These are phyloP conservation scores for Cepphus grylle DNA, from an alignment of 2,113 vertebrate genomes.

Conservation along the genomic window DNA sequence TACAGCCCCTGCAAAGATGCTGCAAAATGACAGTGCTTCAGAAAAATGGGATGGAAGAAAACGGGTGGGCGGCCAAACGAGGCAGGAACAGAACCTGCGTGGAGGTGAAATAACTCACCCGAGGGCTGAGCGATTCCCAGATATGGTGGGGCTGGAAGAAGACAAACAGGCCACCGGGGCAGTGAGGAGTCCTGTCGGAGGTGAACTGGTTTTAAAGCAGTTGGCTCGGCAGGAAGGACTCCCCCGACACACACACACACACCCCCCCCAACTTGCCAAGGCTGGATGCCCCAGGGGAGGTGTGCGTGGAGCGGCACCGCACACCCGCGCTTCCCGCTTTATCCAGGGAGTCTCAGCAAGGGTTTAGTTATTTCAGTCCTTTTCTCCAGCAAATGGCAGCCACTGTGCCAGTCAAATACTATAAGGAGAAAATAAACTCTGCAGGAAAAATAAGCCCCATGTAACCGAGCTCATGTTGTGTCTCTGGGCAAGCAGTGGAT, in stretches of 20 bases:
- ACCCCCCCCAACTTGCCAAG: neutral
- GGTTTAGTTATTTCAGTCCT: neutral
- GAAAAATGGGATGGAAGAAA: neutral
- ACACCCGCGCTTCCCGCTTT: fast-evolving
- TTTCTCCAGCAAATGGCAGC: neutral
- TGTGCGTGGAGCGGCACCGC: fast-evolving
- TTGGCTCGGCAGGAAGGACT: neutral
- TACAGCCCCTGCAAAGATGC: neutral
- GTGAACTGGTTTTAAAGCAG: neutral
- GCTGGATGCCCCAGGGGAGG: neutral
- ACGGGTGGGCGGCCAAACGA: fast-evolving
- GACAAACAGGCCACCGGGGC: neutral
- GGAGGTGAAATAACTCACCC: neutral
- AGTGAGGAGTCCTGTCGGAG: neutral
- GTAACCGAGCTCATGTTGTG: neutral
- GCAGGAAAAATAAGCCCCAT: neutral
- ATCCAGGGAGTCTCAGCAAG: neutral
- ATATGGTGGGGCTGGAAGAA: neutral
- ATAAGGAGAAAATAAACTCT: neutral
- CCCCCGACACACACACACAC: too few species aligned
- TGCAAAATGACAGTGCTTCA: neutral
- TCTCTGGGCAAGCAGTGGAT: neutral
- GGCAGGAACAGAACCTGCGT: fast-evolving
- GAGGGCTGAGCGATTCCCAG: neutral
- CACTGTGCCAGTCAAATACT: neutral